Percentiles rank a stretch among this genome's conserved stretches.
phyloP scores from a whole-genome alignment of 2,888 invertebrate genomes.

The Agrotis ipsilon region DNA sequence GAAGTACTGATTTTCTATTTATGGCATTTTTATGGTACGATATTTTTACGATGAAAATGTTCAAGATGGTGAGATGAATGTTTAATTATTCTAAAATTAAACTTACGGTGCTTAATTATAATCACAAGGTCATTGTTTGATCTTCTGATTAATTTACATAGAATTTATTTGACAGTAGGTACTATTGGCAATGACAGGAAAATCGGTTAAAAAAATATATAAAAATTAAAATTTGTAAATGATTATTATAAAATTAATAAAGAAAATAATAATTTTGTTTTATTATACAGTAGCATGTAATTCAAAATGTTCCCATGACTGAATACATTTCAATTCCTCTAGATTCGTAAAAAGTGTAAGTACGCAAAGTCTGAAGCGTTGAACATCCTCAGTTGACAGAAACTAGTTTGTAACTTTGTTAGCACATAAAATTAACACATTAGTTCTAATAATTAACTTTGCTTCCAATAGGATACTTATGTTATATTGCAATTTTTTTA shows the following conservation, averaged over 20 bases:
- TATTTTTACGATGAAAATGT: background rate
- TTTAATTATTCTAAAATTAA: background rate
- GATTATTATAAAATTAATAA: too few relatives aligned
- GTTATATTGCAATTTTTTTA: background rate
- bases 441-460: background rate
- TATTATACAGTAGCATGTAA: too few relatives aligned
- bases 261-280: too few relatives aligned
- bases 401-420: background rate
- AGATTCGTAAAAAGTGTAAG: background rate
- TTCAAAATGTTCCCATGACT: background rate
- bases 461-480: background rate
- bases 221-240: too few relatives aligned
- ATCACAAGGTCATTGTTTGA: background rate
- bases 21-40: background rate
- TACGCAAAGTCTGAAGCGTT: background rate
- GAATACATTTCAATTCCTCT: background rate
- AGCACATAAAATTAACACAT: constrained; percentile 9
- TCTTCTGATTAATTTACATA: too few relatives aligned
- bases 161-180: background rate
- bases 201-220: too few relatives aligned
- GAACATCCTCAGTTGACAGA: background rate
- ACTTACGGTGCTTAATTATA: background rate
- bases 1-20: background rate
- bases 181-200: too few relatives aligned
- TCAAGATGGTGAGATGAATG: background rate